phyloP scores from a whole-genome alignment of 1,140 invertebrate species.

The Trachymyrmex cornetzi region DNA sequence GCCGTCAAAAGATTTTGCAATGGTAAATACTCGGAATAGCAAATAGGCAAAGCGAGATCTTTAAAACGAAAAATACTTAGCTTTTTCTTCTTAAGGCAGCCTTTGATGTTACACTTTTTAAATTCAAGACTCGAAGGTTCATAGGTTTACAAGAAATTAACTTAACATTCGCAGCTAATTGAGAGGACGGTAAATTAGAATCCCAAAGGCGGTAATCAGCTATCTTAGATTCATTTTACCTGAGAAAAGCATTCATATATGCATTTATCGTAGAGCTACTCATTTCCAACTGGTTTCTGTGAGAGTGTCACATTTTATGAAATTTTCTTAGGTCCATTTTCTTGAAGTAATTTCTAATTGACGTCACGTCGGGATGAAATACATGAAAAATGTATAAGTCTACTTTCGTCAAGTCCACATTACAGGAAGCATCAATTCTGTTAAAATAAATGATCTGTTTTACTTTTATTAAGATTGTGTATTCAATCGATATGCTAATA shows the following conservation, averaged over 20 bases:
- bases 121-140: constrained; percentile 17
- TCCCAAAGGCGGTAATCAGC: constrained; percentile 61
- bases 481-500: constrained; percentile 2
- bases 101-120: constrained; percentile 64
- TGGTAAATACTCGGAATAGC: constrained; percentile 26
- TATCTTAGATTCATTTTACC: constrained; percentile 47
- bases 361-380: too few relatives aligned
- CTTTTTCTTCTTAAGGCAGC: constrained; percentile 42
- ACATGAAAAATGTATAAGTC: neutral
- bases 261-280: neutral
- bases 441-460: constrained; percentile 14
- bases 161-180: constrained; percentile 38
- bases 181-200: constrained; percentile 67
- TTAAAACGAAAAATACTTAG: constrained; percentile 54
- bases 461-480: constrained; percentile 2
- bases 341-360: neutral
- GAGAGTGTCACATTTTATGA: neutral
- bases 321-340: neutral
- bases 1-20: constrained; percentile 9
- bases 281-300: neutral
- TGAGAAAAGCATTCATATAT: constrained; percentile 23
- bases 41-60: constrained; percentile 41
- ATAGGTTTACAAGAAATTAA: constrained; percentile 70
- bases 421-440: neutral
- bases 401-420: neutral